Evolutionary conservation across 2,797 vertebrate genomes (phyloP), one percentile per base, ranked within the genome.

Genomic region (Eleutherodactylus coqui): DNA sequence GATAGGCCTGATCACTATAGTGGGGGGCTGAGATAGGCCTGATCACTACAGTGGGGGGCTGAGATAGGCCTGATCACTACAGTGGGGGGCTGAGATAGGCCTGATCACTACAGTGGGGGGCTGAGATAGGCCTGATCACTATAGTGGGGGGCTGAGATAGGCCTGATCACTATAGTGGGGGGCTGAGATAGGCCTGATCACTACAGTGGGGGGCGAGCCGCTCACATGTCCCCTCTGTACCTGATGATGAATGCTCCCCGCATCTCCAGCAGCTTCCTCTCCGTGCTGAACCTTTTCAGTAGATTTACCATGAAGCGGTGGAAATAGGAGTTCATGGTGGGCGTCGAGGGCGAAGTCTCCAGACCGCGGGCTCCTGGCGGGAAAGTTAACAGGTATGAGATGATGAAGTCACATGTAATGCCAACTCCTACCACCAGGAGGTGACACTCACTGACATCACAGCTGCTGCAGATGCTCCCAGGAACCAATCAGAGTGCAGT

Each of bases 261-360:
- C 77, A 85, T 92, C 90, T 99, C 98, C 92, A 99, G 94, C 45
- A 99, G 96, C 90, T 96, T 99, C 89, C 96, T 93, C 90, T 99
- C 98, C 0, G 95, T 94, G 89, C 98, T 98, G 92, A 99, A 98
- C 79, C 96, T 96, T 90, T 97, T 97, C 88, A 99, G 94, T 72
- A 99, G 94, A 92, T 98, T 99, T 92, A 99, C 97, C 98, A 99
- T 99, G 91, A 99, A 99, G 92, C 99, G 98, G 91, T 98, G 97
- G 90, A 99, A 99, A 91, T 99, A 99, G 21, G 97, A 99, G 91
- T 99, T 99, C 98, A 99, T 99, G 89, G 97, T 98, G 38, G 98
- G 98, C 19, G 97, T 98, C 17, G 97, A 95, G 17, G 98, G 98
- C 1, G 97, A 98, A 7, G 94, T 95, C 86, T 99, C 98, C 29